Percentiles rank a stretch among this genome's conserved stretches.
phyloP scores from a whole-genome alignment of 23 tunicate genomes.

The Phallusia fumigata region DNA sequence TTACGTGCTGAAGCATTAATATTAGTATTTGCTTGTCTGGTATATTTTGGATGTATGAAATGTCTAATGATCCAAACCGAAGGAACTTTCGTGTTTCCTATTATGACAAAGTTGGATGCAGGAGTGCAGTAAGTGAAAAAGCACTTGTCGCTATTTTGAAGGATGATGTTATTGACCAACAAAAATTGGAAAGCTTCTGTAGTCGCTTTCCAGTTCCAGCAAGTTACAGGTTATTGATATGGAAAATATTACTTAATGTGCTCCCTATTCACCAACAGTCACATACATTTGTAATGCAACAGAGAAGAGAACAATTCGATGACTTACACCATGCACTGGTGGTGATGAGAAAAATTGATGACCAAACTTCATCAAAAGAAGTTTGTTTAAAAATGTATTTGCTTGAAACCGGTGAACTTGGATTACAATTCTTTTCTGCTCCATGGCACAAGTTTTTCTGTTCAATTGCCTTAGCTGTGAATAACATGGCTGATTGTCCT shows the following conservation, averaged over 20 bases:
- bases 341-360: constrained; percentile 63
- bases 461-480: constrained; percentile 36
- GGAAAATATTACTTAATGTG: constrained; percentile 73
- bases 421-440: constrained; percentile 14
- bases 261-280: constrained; percentile 83
- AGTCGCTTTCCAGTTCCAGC: constrained; percentile 52
- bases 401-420: constrained; percentile 57
- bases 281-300: constrained; percentile 78
- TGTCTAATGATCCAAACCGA: constrained; percentile 28
- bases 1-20: too few species aligned
- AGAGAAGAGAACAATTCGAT: constrained; percentile 62
- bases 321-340: constrained; percentile 64
- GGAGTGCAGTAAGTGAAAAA: constrained; percentile 56
- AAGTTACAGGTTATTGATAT: constrained; percentile 58
- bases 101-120: constrained; percentile 66
- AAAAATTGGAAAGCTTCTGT: constrained; percentile 62
- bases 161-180: constrained; percentile 53
- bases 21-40: not conserved
- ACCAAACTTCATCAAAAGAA: constrained; percentile 28
- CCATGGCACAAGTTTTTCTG: constrained; percentile 53
- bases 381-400: constrained; percentile 49
- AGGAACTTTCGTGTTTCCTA: constrained; percentile 67
- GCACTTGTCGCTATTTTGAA: constrained; percentile 59
- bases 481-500: constrained; percentile 52
- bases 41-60: not conserved